Conservation (phyloP, 1,140 invertebrate genomes). For the Drosophila tropicalis region DNA sequence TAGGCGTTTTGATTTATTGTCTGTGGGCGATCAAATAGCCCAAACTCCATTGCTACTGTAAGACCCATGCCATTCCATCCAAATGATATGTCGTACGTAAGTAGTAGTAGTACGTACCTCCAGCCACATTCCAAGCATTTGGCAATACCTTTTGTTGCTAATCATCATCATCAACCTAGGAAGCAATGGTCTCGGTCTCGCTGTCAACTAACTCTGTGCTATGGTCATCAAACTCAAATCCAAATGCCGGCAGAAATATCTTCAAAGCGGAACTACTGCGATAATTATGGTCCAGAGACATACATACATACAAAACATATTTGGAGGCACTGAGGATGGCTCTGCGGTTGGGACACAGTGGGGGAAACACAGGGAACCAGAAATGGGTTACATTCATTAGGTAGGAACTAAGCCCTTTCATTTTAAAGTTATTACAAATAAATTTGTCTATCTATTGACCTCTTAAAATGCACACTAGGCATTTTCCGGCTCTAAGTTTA, state of each 20-base stretch:
- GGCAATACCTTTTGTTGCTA: constrained; percentile 6
- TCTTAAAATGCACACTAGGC: no score
- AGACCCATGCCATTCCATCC: not conserved
- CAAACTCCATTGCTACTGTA: constrained; percentile 22
- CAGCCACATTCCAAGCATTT: constrained; percentile 5
- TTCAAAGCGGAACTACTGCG: constrained; percentile 9
- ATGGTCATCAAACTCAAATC: constrained; percentile 16
- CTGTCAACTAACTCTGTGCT: constrained; percentile 5
- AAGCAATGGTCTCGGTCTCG: not conserved
- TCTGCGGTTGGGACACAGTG: no score
- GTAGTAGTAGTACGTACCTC: not conserved
- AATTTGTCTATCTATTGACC: no score
- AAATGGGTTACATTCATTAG: no score
- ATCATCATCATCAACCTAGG: constrained; percentile 10
- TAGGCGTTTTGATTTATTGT: constrained; percentile 71
- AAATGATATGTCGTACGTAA: not conserved
- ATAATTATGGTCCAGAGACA: constrained; percentile 5
- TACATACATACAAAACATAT: not conserved
- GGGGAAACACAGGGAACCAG: no score
- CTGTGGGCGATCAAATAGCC: constrained; percentile 28
- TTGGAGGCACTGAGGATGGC: not conserved
- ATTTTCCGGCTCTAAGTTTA: no score
- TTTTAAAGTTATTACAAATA: no score
- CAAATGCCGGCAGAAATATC: constrained; percentile 4
- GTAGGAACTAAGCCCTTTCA: no score